Evolutionary conservation across 2,797 vertebrate species (phyloP), one percentile per base, ranked within the genome.

Genomic region (Malurus splendens): DNA sequence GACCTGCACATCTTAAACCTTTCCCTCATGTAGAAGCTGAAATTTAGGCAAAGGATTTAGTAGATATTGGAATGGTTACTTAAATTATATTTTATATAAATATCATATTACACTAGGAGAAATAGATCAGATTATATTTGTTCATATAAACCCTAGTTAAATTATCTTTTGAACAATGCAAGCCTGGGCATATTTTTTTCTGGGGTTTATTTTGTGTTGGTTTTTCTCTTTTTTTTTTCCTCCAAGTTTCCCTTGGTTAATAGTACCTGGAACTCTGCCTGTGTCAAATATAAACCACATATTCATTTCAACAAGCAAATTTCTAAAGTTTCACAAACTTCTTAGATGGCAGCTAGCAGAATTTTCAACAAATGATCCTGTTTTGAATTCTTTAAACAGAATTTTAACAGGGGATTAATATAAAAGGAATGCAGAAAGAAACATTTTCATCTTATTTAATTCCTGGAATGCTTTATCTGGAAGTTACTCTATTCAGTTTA

Each of bases 311-410:
- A 76, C 36, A 79, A 59, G 61, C 7, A 64, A 70, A 87, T 76
- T 66, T 86, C 24, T 66, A 32, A 89, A 87, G 73, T 70, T 89
- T 86, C 87, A 38, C 52, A 79, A 68, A 83, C 52, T 66, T 32
- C 5, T 42, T 79, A 79, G 60, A 45, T 84, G 54, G 70, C 64
- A 82, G 30, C n/a, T 80, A 73, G 16, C 55, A 85, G 71, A 88
- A 64, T 76, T 74, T 92, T 92, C 32, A 73, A 54, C 83, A 90
- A 79, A 73, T 67, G 5, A 39, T 89, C 89, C 33, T 87, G 13
- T 64, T 90, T 88, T 86, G 57, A 86, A 73, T 71, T 82, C 30
- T 57, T n/a, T n/a, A n/a, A n/a, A n/a, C n/a, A n/a, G n/a, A n/a
- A n/a, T n/a, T n/a, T n/a, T n/a, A n/a, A 27, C n/a, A 41, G 3